A percentile compares a stretch with the other conserved stretches of the same genome.
Conservation (phyloP, 2,113 vertebrate species). For the Podarcis muralis region DNA sequence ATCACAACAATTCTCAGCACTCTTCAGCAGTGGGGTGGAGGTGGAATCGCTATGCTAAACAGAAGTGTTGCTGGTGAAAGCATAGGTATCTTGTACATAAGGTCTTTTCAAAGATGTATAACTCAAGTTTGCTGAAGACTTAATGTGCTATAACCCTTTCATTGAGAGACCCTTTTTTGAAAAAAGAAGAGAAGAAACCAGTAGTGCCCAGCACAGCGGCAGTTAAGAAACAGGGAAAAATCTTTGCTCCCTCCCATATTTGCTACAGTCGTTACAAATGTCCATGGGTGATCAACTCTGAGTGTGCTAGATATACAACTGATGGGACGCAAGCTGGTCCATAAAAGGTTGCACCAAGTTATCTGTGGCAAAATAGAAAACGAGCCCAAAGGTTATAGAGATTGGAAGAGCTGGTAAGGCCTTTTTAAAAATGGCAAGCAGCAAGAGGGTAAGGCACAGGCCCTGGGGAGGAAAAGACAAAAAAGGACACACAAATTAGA, state of each 20-base stretch:
- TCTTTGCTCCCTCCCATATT: constrained; percentile 52
- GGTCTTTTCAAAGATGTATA: constrained; percentile 49
- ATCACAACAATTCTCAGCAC: constrained; percentile 64
- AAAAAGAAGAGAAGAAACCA: constrained; percentile 55
- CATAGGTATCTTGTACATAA: constrained; percentile 46
- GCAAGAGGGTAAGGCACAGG: constrained; percentile 94
- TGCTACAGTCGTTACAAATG: constrained; percentile 69
- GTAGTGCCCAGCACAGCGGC: constrained; percentile 58
- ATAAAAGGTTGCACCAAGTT: constrained; percentile 96
- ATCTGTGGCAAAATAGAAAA: constrained; percentile 99
- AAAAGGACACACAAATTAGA: neutral
- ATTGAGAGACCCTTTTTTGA: constrained; percentile 58
- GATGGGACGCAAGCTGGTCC: constrained; percentile 94
- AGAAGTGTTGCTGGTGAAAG: constrained; percentile 58
- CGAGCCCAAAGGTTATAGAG: constrained; percentile 96
- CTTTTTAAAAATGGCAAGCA: constrained; percentile 99
- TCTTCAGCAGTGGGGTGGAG: constrained; percentile 42
- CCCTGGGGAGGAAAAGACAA: constrained; percentile 76
- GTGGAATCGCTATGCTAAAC: constrained; percentile 49
- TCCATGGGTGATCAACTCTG: constrained; percentile 50
- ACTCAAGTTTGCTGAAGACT: constrained; percentile 52
- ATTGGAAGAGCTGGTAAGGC: constrained; percentile 97
- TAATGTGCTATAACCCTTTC: constrained; percentile 22
- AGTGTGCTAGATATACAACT: constrained; percentile 94
- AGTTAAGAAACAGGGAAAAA: constrained; percentile 59